Evolutionary conservation across 1,140 invertebrate species (phyloP).

Genomic region (Pinna nobilis): DNA sequence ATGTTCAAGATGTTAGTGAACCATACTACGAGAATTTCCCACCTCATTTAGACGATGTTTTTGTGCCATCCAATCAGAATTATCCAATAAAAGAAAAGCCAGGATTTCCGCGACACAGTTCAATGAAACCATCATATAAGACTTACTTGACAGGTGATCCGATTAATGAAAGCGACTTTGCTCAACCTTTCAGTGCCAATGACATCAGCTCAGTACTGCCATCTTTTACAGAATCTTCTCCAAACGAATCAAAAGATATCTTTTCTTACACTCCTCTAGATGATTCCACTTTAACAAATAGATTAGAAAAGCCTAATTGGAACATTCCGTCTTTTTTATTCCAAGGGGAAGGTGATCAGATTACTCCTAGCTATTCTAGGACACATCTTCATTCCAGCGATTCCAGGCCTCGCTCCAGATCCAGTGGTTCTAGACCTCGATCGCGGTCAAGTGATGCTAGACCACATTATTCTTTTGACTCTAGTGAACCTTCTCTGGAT

Average conservation of each 20-base stretch:
- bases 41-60: conserved; percentile 56
- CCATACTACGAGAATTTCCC: conserved; percentile 49
- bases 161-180: conserved; percentile 6
- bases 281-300: neutral
- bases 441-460: conserved; percentile 29
- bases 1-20: conserved; percentile 6
- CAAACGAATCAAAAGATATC: neutral
- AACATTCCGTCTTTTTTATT: neutral
- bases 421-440: conserved; percentile 1
- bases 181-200: conserved; percentile 47
- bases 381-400: neutral
- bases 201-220: conserved; percentile 70
- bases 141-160: conserved; percentile 58
- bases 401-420: conserved; percentile 2
- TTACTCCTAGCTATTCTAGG: too few relatives aligned
- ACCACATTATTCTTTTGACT: neutral
- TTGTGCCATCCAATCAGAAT: conserved; percentile 26
- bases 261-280: conserved; percentile 15
- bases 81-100: conserved; percentile 22
- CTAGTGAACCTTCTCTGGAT: conserved; percentile 11
- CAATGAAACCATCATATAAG: conserved; percentile 58
- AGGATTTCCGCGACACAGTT: conserved; percentile 59
- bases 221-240: conserved; percentile 47
- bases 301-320: conserved; percentile 22
- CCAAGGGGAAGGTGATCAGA: neutral